Conservation (phyloP, 2,888 invertebrate genomes). For the Keiferia lycopersicella region DNA sequence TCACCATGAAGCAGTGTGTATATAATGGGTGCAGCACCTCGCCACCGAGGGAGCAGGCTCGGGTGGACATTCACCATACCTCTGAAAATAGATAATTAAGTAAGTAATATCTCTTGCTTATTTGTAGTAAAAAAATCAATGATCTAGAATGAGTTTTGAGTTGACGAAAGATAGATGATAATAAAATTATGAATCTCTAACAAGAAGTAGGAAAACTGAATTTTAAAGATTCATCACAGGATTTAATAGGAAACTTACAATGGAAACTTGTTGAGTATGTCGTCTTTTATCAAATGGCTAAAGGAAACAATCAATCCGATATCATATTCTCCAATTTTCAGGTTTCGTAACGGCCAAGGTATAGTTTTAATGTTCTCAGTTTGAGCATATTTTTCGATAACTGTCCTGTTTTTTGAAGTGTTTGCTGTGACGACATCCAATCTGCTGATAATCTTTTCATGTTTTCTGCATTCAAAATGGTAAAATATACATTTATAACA, state of each 20-base stretch:
- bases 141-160: neutral
- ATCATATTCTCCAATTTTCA: constrained; percentile 83
- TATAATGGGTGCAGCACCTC: constrained; percentile 96
- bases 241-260: constrained; percentile 82
- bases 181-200: no score
- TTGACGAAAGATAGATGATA: no score
- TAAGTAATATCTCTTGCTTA: neutral
- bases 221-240: neutral
- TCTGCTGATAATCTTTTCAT: constrained; percentile 69
- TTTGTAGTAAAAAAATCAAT: neutral
- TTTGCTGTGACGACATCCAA: constrained; percentile 88
- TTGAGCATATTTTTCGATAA: constrained; percentile 85
- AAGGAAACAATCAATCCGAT: constrained; percentile 96
- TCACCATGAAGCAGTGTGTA: constrained; percentile 93
- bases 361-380: constrained; percentile 81
- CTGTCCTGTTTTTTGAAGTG: constrained; percentile 80
- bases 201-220: neutral
- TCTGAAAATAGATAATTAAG: constrained; percentile 58
- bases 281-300: constrained; percentile 92
- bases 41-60: constrained; percentile 94
- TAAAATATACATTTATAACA: neutral
- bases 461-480: constrained; percentile 67
- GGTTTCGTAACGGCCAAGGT: constrained; percentile 83
- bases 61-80: constrained; percentile 97
- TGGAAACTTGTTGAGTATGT: constrained; percentile 88